These are phyloP conservation scores for Lepidurus couesii DNA, from an alignment of 1,140 invertebrate species.

Conservation along the genomic window DNA sequence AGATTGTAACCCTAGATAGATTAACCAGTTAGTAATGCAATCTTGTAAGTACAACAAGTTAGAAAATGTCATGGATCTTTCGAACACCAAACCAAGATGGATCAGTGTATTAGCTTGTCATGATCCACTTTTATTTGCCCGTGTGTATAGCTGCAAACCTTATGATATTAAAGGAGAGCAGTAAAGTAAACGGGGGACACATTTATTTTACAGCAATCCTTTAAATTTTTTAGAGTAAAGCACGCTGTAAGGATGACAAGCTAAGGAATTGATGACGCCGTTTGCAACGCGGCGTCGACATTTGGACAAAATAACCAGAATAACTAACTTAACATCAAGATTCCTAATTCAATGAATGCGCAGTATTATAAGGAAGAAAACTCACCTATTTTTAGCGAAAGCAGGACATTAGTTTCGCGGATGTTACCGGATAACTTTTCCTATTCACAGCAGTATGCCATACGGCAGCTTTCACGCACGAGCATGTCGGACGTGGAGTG, in stretches of 20 bases:
- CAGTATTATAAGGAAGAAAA: neutral
- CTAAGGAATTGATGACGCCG: neutral
- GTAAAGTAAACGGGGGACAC: neutral
- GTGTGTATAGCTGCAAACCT: neutral
- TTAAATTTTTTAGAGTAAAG: neutral
- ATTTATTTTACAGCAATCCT: neutral
- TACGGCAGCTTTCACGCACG: neutral
- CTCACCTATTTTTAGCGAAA: neutral
- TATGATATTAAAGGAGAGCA: conserved; percentile 1
- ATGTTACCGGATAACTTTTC: neutral
- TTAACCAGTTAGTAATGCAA: neutral
- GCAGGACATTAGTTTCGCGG: neutral
- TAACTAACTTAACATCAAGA: neutral
- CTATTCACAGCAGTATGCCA: neutral
- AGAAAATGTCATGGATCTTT: neutral
- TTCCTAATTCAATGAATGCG: neutral
- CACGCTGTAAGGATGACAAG: neutral
- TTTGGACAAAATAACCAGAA: neutral
- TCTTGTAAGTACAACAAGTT: neutral
- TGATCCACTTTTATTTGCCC: neutral
- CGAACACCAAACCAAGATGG: neutral
- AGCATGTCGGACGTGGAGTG: neutral
- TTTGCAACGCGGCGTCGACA: too few relatives aligned
- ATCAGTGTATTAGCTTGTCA: neutral
- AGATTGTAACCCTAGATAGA: neutral